phyloP scores from a whole-genome alignment of 2,113 vertebrate genomes.

The Ictidomys tridecemlineatus region DNA sequence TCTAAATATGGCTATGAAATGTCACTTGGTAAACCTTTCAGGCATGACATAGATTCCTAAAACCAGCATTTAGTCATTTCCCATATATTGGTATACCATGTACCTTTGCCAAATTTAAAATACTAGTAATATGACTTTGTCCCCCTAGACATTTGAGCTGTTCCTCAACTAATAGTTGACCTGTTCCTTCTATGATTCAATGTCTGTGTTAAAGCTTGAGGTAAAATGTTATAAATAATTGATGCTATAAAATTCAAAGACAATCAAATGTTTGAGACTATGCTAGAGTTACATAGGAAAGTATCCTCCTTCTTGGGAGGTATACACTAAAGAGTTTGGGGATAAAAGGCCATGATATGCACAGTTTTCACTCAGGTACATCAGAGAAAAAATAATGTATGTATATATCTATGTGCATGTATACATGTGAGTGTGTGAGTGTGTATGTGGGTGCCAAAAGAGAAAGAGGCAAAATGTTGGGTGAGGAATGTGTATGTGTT shows the following conservation, averaged over 20 bases:
- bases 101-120: conserved; percentile 35
- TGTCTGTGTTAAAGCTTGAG: background rate
- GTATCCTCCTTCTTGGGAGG: background rate
- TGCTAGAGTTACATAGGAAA: background rate
- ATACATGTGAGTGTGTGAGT: background rate
- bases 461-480: background rate
- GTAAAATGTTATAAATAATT: background rate
- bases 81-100: background rate
- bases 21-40: background rate
- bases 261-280: background rate
- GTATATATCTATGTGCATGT: background rate
- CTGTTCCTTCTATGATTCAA: background rate
- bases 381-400: background rate
- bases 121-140: background rate
- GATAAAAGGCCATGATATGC: background rate
- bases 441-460: background rate
- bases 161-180: background rate
- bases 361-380: background rate
- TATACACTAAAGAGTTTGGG: background rate
- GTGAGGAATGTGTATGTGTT: background rate
- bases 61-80: background rate
- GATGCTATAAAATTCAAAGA: background rate
- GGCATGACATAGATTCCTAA: background rate
- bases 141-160: background rate
- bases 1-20: background rate